These are phyloP conservation scores for Gambusia affinis DNA, from an alignment of 2,113 vertebrate genomes.

Conservation along the genomic window DNA sequence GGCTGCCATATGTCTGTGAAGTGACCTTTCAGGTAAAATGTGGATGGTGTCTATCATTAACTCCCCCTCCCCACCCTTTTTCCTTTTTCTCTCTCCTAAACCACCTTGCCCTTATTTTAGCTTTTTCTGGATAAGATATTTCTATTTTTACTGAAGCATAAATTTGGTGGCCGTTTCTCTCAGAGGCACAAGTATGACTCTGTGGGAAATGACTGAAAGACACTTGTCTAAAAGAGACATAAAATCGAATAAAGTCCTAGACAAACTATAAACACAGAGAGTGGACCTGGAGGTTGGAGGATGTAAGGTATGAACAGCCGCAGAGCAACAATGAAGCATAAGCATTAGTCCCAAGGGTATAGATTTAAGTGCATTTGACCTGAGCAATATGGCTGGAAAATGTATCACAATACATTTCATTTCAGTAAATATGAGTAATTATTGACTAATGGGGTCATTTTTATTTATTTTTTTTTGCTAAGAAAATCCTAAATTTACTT, in stretches of 20 bases:
- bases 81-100: constrained; percentile 15
- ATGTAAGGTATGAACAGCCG: constrained; percentile 20
- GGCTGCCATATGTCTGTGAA: constrained; percentile 75
- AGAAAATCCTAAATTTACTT: no score
- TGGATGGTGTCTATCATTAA: constrained; percentile 63
- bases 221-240: constrained; percentile 67
- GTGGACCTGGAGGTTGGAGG: constrained; percentile 3
- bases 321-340: background rate
- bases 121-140: constrained; percentile 17
- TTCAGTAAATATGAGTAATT: no score
- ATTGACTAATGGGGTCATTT: no score
- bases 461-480: no score
- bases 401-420: no score
- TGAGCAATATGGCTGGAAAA: no score
- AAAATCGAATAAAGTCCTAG: constrained; percentile 71
- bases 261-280: constrained; percentile 18
- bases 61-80: constrained; percentile 18
- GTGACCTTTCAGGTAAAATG: constrained; percentile 86
- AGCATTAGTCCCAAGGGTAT: background rate
- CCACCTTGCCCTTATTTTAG: constrained; percentile 24
- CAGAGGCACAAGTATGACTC: constrained; percentile 32
- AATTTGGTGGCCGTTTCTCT: constrained; percentile 55
- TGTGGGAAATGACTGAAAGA: constrained; percentile 64
- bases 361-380: background rate
- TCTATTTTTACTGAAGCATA: constrained; percentile 46